A percentile compares a stretch with the other conserved stretches of the same genome.
Evolutionary conservation across 2,888 invertebrate genomes (phyloP).

Genomic region (Teleiodes luculella): DNA sequence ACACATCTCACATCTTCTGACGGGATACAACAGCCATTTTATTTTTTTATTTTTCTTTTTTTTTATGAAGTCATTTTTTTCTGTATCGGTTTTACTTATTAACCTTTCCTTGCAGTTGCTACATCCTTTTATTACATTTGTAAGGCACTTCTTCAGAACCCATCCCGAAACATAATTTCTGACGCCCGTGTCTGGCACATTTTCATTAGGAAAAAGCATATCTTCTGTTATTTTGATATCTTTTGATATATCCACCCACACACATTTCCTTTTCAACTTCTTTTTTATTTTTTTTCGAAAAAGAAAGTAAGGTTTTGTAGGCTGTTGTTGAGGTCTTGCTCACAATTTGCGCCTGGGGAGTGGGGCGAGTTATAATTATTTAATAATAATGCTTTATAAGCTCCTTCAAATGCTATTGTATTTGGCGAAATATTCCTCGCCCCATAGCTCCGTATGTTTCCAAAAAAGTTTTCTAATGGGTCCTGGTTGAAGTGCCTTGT

Average conservation of each 20-base stretch:
- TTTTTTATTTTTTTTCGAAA: not conserved
- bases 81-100: not conserved
- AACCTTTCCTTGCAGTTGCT: not conserved
- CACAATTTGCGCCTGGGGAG: slow-evolving; percentile 17
- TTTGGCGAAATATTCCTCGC: slow-evolving; percentile 17
- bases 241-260: too few species aligned
- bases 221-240: not conserved
- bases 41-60: not conserved
- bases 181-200: not conserved
- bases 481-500: slow-evolving; percentile 7
- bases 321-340: slow-evolving; percentile 12
- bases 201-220: too few species aligned
- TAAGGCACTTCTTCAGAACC: slow-evolving; percentile 14
- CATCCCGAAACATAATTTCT: slow-evolving; percentile 16
- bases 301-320: slow-evolving; percentile 14
- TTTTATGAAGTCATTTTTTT: not conserved
- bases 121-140: slow-evolving; percentile 11
- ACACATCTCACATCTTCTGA: not conserved
- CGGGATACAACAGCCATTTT: not conserved
- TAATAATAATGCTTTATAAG: slow-evolving; percentile 20
- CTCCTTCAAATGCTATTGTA: slow-evolving; percentile 16
- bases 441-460: not conserved
- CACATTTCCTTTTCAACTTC: not conserved
- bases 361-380: slow-evolving; percentile 21
- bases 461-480: slow-evolving; percentile 3